Base-by-base conservation (phyloP, 2,888 invertebrate genomes). In the Drosophila picticornis region DNA sequence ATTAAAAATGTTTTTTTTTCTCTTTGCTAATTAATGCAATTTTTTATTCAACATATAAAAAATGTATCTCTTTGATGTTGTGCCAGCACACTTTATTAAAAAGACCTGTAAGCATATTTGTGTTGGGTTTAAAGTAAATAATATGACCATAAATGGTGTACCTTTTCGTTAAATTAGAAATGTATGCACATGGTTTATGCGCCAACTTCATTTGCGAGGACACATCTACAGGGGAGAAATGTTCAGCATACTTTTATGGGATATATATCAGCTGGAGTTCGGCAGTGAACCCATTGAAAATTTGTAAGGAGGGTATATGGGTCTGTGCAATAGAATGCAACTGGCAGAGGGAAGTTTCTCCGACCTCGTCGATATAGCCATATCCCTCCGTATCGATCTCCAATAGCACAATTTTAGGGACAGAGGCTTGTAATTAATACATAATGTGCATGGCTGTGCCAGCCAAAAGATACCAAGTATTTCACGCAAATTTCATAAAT, bases 161-260 rank as follows among this genome's bases (percentile, higher is more conserved):
- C 4, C 32, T 13, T 22, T 16, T 31, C 9, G 7, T 52, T 52
- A 22, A 31, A 6, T 9, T 9, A 13, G 6, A 34, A 32, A 36
- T 22, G 6, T 19, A 34, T 19, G 13, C 3, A 19, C 36, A 25
- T 19, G 22, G 13, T n/a, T 7, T 29, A 27, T 31, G 32, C 16
- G 52, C 2, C 22, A 25, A 34, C 22, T 25, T 34, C 22, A 9
- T 25, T 53, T 31, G 48, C 51, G 9, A 22, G 67, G 13, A 13
- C 22, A 36, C 25, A 38, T 31, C 16, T 34, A 19, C 38, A 11
- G 25, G 34, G 9, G 16, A 22, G 11, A 52, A 70, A 60, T 56
- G 40, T 66, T 62, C 71, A 77, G 72, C 72, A 67, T 71, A 81
- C 77, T 81, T 77, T 57, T 61, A 46, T 48, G 72, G 65, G 77